Base-by-base conservation (phyloP, 2,113 vertebrate species). In the Stictonetta naevosa region DNA sequence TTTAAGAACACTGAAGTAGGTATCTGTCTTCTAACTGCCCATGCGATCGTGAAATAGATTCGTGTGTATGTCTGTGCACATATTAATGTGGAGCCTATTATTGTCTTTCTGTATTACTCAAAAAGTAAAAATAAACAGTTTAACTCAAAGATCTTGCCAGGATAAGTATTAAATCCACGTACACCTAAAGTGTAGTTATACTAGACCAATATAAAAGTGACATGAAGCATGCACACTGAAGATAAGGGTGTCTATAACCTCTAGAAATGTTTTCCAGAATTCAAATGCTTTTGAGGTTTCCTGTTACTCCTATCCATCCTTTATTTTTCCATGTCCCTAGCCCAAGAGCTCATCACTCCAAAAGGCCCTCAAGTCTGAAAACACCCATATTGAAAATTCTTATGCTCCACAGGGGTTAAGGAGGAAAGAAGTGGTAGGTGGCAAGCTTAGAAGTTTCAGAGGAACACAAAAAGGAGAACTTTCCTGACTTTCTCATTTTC, bases 251-350 rank as follows among this genome's bases (percentile, higher is more conserved):
- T 85, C 48, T 75, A 25, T 38, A 66, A 52, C 34, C 14, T 40
- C 58, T 71, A 40, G 50, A 73, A 88, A 83, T 31, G 17, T 58
- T 56, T 92, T 34, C 59, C 56, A 77, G 72, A 83, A 72, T 88
- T 77, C 68, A 90, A 53, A 33, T n/a, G 20, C 25, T 19, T 1
- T 58, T 83, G 33, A 40, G 7, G 4, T 69, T 92, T 77, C 50
- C 13, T 31, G 16, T 31, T 48, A 80, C 25, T 88, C 82, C 58
- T 11, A 0, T 23, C 80, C 36, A 60, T 36, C 20, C n/a, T 92
- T 77, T 42, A 36, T 55, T 75, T 79, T 90, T 10, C 2, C 25
- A 36, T 7, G 34, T 69, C 33, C 13, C 23, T 83, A 63, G 40
- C 29, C 72, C 73, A 29, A 72, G 29, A 58, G 9, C 26, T 83